A percentile compares a stretch with the other conserved stretches of the same genome.
Conservation (phyloP, 1,140 invertebrate species). For the Zaprionus taronus region DNA sequence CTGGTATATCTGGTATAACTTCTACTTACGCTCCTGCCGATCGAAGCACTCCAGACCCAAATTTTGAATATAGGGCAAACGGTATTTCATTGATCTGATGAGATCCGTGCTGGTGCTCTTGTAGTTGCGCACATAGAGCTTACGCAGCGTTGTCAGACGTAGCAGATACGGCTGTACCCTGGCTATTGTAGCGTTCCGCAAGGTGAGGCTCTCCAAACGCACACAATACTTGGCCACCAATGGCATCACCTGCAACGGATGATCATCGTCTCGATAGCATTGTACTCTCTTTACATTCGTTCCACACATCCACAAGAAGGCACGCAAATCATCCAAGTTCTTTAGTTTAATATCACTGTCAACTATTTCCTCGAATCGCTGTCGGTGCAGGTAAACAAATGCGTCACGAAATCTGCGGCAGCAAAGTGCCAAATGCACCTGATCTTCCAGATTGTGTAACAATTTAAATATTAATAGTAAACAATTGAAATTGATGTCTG, state of each 20-base stretch:
- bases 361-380: constrained; percentile 52
- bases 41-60: constrained; percentile 65
- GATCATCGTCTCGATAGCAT: constrained; percentile 66
- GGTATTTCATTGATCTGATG: constrained; percentile 43
- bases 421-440: constrained; percentile 64
- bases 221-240: constrained; percentile 59
- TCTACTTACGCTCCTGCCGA: constrained; percentile 56
- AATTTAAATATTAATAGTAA: constrained; percentile 62
- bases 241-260: constrained; percentile 61
- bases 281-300: constrained; percentile 46
- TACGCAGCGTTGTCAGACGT: constrained; percentile 39
- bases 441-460: constrained; percentile 58
- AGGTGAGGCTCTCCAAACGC: constrained; percentile 53
- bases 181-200: constrained; percentile 60
- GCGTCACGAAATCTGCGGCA: constrained; percentile 65
- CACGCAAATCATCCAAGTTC: constrained; percentile 66
- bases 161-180: constrained; percentile 52
- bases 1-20: background rate
- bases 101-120: constrained; percentile 69
- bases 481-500: constrained; percentile 61
- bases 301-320: constrained; percentile 67
- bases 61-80: constrained; percentile 53
- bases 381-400: constrained; percentile 56
- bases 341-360: constrained; percentile 57
- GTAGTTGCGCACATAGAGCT: constrained; percentile 65